A percentile compares a stretch with the other conserved stretches of the same genome.
phyloP scores from a whole-genome alignment of 2,888 invertebrate species.

The Microplitis manilae region DNA sequence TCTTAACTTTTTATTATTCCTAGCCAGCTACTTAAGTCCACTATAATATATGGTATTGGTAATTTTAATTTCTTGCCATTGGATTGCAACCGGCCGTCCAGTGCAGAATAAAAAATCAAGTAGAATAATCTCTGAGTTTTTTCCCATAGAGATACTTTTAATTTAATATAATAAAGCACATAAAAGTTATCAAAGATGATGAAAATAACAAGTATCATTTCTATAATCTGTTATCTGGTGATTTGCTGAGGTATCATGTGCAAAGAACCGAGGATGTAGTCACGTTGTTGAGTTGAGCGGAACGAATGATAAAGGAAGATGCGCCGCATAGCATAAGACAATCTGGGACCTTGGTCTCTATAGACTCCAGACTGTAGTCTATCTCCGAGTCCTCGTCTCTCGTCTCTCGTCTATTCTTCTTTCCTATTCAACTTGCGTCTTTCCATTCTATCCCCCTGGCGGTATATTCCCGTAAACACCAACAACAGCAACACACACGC shows the following conservation, averaged over 20 bases:
- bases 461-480: constrained; percentile 47
- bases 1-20: not conserved
- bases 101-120: too few relatives aligned
- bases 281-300: constrained; percentile 47
- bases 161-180: too few relatives aligned
- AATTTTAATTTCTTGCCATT: not conserved
- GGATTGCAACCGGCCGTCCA: not conserved
- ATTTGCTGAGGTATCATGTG: constrained; percentile 34
- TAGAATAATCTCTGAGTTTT: too few relatives aligned
- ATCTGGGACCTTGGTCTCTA: constrained; percentile 7
- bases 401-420: constrained; percentile 8
- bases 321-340: constrained; percentile 6
- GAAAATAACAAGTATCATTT: constrained; percentile 3
- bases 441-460: constrained; percentile 24
- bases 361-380: constrained; percentile 26
- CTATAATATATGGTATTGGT: not conserved
- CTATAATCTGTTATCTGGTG: constrained; percentile 23
- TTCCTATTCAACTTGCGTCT: constrained; percentile 7
- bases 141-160: too few relatives aligned
- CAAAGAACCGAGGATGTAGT: constrained; percentile 46
- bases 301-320: constrained; percentile 52
- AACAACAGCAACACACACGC: constrained; percentile 37
- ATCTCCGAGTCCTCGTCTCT: not conserved
- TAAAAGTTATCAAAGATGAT: not conserved
- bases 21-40: not conserved